Evolutionary conservation across 2,113 vertebrate genomes (phyloP), one percentile per base, ranked within the genome.

Genomic region (Pollachius pollachius): DNA sequence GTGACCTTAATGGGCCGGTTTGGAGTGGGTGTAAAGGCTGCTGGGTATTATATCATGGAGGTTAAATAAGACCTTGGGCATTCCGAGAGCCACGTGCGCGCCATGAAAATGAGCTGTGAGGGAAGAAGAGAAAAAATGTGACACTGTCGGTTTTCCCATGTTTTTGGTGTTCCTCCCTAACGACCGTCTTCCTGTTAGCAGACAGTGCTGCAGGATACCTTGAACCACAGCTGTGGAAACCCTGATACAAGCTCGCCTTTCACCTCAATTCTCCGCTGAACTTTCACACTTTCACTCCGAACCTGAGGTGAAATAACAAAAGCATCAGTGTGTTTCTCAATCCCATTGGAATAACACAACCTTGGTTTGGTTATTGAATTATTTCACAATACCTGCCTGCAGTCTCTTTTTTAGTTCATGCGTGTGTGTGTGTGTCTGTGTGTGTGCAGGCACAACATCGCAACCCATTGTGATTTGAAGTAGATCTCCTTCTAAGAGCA

Each of bases 1-100:
- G 83, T 87, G 86, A 88, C 84, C 83, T 87, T 81, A 85, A 84
- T 80, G 68, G 74, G 72, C 73, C 68, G 65, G 76, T 85, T 87
- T 82, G 77, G 81, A 74, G 74, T 80, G 76, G 73, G 69, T 79
- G 70, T 81, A 84, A 86, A 81, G 84, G 67, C 72, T 71, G 75
- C 59, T 64, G 74, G 76, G 77, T 85, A 69, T 85, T 84, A 88
- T 74, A 82, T 79, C 74, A 79, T 71, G 0, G 82, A 83, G 84
- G 85, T 90, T 83, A 84, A 89, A 87, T 87, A 71, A 85, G 76
- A 76, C 81, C 74, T 69, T 65, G 82, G 79, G 80, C 79, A 73
- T 78, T 66, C 67, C 79, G 81, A 80, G 54, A 13, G 66, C 63
- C 71, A 74, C 65, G 70, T 82, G 75, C 62, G 13, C 11, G 65